A percentile compares a stretch with the other conserved stretches of the same genome.
These are phyloP conservation scores for Camarhynchus parvulus DNA, from an alignment of 2,113 vertebrate genomes.

Conservation along the genomic window DNA sequence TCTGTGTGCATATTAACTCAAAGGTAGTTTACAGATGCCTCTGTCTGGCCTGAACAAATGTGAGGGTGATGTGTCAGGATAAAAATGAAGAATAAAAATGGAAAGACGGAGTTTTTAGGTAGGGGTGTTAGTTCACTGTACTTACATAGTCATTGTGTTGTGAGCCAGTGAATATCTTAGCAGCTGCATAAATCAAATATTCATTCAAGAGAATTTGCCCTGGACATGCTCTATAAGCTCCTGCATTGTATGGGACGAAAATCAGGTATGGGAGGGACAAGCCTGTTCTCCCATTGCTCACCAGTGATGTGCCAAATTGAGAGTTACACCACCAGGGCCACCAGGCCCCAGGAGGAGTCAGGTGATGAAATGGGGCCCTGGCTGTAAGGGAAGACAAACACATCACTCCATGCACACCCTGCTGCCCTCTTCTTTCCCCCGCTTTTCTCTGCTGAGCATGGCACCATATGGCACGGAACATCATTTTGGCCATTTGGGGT, in stretches of 20 bases:
- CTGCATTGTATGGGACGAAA: neutral
- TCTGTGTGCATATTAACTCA: neutral
- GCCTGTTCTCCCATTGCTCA: rapidly evolving
- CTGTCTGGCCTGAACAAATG: neutral
- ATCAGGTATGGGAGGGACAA: neutral
- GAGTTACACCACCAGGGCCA: neutral
- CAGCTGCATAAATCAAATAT: neutral
- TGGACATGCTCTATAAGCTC: neutral
- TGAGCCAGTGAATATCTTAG: neutral
- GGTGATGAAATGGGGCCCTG: neutral
- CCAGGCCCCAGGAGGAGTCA: neutral
- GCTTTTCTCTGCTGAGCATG: neutral
- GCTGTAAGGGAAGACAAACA: neutral
- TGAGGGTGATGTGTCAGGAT: neutral
- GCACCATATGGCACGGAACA: too few species aligned
- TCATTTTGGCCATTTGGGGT: neutral
- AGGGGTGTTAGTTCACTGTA: neutral
- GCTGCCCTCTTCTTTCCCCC: rapidly evolving
- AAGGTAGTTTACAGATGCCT: neutral
- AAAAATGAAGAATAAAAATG: neutral
- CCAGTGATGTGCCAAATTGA: too few species aligned
- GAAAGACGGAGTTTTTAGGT: neutral
- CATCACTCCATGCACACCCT: neutral
- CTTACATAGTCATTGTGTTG: neutral
- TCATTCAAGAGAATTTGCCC: neutral